Percentiles rank a stretch among this genome's conserved stretches.
These are phyloP conservation scores for Pseudomyrmex gracilis DNA, from an alignment of 1,140 invertebrate genomes.

Conservation along the genomic window DNA sequence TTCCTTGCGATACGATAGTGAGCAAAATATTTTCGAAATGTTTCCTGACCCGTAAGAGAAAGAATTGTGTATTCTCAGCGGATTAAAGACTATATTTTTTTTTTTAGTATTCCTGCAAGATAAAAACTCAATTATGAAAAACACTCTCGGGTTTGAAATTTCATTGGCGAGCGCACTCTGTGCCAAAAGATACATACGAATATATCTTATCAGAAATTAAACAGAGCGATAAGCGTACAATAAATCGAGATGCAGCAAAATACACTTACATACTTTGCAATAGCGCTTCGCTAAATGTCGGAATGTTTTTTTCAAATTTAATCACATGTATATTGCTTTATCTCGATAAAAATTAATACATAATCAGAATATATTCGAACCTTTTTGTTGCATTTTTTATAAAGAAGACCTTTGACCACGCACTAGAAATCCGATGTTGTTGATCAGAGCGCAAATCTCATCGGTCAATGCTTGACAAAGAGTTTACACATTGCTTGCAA, in stretches of 20 bases:
- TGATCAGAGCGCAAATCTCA: background rate
- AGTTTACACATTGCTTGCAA: background rate
- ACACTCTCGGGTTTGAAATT: too few species aligned
- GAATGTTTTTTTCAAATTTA: background rate
- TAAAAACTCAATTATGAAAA: background rate
- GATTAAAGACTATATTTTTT: background rate
- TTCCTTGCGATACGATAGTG: background rate
- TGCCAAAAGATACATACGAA: too few species aligned
- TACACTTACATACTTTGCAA: background rate
- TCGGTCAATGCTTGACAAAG: background rate
- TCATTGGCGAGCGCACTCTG: too few species aligned
- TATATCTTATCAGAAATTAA: too few species aligned
- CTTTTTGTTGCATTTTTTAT: too few species aligned
- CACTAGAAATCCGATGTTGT: background rate
- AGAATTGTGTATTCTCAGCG: background rate
- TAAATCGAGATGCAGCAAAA: background rate
- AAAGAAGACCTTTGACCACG: background rate
- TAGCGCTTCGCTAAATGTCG: background rate
- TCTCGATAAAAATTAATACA: background rate
- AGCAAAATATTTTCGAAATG: background rate
- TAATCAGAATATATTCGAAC: too few species aligned
- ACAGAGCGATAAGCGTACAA: too few species aligned
- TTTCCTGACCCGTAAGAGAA: background rate
- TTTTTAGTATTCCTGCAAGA: too few species aligned
- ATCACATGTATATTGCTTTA: background rate